Evolutionary conservation across 2,888 invertebrate genomes (phyloP), one percentile per base, ranked within the genome.

Genomic region (Plagodis dolabraria): DNA sequence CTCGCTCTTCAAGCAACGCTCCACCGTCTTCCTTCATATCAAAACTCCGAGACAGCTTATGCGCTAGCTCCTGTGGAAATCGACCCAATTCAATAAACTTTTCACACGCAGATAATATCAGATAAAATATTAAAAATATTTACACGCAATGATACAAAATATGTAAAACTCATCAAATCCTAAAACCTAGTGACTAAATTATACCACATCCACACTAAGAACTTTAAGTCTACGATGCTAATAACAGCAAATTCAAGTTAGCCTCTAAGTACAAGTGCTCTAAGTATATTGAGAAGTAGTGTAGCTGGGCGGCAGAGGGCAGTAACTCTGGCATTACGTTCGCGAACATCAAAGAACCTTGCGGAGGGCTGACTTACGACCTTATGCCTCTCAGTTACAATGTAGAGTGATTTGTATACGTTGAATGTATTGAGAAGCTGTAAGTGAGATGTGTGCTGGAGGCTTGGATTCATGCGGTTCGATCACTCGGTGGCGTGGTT

Each of bases 21-120:
- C 95, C 94, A 75, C 96, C 95, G 72, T 96, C 96, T 79, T 96
- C 97, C 90, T 97, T 97, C 96, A 97, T 96, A 92, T 97, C 97
- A 93, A 96, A 97, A 92, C 96, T 97, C 82, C 97, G 94, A 72
- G 97, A 97, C 76, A 97, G 92, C 92, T 97, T 97, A 93, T 97
- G 96, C 79, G 96, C 97, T 93, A 97, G 93, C 93, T 97, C 97
- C 97, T 97, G 94, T 67, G 87, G 89, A 79, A 64, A 52, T 10
- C 47, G 35, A 38, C 40, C 9, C 9, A 47, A 6, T 45, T 46
- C 55, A 33, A 33, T 12, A 8, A 47, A 35, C 22, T 22, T 38
- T 33, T n/a, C 34, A 35, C n/a, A 33, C 33, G 8, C 22, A 33
- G 5, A 33, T 33, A 42, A 42, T 10, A 36, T 42, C 9, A 47